phyloP scores from a whole-genome alignment of 2,888 invertebrate genomes.

The Himalopsyche tibetana region DNA sequence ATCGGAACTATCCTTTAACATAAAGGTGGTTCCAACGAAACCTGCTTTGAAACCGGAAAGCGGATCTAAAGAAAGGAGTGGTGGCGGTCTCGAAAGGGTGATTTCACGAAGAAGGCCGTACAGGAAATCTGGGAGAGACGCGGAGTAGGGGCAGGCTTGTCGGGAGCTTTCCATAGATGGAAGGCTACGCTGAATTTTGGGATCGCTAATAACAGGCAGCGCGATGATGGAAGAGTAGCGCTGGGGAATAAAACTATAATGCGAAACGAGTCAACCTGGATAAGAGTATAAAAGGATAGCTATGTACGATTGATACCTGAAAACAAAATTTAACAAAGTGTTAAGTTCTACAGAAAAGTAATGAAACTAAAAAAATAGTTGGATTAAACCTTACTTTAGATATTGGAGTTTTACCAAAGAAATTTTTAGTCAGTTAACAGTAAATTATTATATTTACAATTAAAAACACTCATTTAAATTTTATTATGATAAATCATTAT shows the following conservation, averaged over 20 bases:
- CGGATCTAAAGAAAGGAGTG: background rate
- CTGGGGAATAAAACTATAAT: background rate
- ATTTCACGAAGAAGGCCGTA: background rate
- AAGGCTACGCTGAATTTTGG: conserved; percentile 49
- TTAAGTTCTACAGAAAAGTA: no score
- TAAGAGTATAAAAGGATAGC: no score
- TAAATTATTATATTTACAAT: no score
- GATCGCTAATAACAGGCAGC: conserved; percentile 51
- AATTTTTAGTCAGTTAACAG: no score
- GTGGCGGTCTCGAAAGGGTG: conserved; percentile 33
- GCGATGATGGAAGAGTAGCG: background rate
- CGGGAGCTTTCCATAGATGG: conserved; percentile 34
- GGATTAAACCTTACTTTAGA: no score
- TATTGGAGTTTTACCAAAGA: no score
- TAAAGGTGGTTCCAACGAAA: conserved; percentile 47
- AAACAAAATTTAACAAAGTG: no score
- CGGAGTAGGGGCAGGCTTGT: conserved; percentile 1
- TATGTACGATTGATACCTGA: no score
- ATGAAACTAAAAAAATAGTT: no score
- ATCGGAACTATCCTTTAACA: conserved; percentile 44
- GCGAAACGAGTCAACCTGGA: no score
- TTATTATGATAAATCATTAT: no score
- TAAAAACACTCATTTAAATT: no score
- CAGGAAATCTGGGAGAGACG: conserved; percentile 14
- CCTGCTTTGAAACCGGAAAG: conserved; percentile 52